Conservation (phyloP, 2,888 invertebrate genomes). For the Oscheius sp. region DNA sequence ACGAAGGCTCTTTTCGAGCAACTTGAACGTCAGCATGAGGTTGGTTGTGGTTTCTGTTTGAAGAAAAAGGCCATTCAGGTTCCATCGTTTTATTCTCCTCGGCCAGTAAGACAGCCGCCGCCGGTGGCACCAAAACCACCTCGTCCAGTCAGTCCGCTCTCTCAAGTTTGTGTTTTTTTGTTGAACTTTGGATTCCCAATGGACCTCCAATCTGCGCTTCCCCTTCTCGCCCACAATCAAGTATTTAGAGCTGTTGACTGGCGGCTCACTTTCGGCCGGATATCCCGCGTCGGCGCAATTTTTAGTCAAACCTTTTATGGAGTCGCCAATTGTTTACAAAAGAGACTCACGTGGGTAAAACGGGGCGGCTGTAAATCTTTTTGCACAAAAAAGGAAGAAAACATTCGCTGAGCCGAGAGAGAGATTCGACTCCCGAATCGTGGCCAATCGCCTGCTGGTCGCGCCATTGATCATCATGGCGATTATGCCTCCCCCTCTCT, state of each 20-base stretch:
- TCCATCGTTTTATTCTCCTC: constrained; percentile 68
- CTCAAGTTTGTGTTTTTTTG: constrained; percentile 41
- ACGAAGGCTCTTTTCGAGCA: constrained; percentile 69
- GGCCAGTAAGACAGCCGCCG: constrained; percentile 62
- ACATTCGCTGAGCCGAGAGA: too few relatives aligned
- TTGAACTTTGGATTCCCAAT: neutral
- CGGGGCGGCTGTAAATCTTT: too few relatives aligned
- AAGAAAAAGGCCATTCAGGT: constrained; percentile 33
- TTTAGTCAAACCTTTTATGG: too few relatives aligned
- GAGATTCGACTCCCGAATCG: neutral
- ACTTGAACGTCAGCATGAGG: constrained; percentile 55
- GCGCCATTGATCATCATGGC: constrained; percentile 4
- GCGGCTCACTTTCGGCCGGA: constrained; percentile 2
- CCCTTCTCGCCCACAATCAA: constrained; percentile 14
- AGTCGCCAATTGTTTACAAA: too few relatives aligned
- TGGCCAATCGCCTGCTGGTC: constrained; percentile 6
- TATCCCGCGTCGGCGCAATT: constrained; percentile 25
- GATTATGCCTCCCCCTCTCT: constrained; percentile 29
- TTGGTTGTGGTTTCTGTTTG: neutral
- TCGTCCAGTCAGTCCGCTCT: constrained; percentile 55
- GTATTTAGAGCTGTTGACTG: constrained; percentile 24
- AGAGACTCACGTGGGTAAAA: too few relatives aligned
- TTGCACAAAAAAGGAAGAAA: too few relatives aligned
- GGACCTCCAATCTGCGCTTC: neutral
- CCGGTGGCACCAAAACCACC: constrained; percentile 36